Evolutionary conservation across 37 sponge, comb jelly and placozoan species (phyloP).

Genomic region (Cladorhizidae sp.): DNA sequence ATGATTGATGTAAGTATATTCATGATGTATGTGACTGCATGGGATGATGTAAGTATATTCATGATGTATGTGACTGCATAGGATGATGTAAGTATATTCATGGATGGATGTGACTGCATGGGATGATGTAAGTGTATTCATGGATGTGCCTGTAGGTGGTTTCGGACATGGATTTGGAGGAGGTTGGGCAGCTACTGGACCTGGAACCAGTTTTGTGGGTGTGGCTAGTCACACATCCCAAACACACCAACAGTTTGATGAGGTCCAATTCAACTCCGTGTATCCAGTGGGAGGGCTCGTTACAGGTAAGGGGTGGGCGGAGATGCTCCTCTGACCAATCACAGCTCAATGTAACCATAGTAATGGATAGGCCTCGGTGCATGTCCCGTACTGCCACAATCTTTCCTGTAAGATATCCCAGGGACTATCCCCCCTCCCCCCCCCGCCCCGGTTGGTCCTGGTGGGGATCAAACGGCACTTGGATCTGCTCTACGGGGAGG

Average conservation of each 20-base stretch:
- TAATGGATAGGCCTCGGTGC: too few species aligned
- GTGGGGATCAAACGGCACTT: too few species aligned
- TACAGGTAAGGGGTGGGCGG: constrained; percentile 60
- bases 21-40: too few species aligned
- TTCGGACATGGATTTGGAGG: neutral
- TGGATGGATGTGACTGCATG: neutral
- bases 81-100: neutral
- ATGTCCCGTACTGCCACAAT: too few species aligned
- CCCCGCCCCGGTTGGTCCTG: too few species aligned
- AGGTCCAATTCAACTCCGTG: constrained; percentile 43
- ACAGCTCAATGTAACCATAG: too few species aligned
- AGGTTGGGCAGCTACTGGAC: constrained; percentile 4
- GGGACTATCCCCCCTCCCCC: too few species aligned
- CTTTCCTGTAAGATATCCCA: too few species aligned
- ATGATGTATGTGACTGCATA: too few species aligned
- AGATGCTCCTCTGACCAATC: too few species aligned
- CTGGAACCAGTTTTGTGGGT: constrained; percentile 10
- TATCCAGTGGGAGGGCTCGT: constrained; percentile 37
- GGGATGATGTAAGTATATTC: neutral
- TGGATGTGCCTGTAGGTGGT: neutral
- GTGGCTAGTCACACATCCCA: too few species aligned
- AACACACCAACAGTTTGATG: constrained; percentile 2
- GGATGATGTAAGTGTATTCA: neutral
- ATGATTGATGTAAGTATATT: neutral
- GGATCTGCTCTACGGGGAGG: too few species aligned